Evolutionary conservation across 2,113 vertebrate species (phyloP).

Genomic region (Crotalus tigris): DNA sequence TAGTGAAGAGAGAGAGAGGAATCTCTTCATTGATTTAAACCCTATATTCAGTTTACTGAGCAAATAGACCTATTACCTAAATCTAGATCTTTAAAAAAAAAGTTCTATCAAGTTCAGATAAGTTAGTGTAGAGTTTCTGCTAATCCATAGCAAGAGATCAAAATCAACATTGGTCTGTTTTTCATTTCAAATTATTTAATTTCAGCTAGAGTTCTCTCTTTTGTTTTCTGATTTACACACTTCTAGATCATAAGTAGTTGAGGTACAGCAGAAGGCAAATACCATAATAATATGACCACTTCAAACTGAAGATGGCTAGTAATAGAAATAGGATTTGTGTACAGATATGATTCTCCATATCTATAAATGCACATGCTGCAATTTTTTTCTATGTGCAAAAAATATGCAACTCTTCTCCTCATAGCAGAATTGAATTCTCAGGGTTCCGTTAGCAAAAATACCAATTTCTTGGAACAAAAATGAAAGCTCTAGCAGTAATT

Average conservation of each 20-base stretch:
- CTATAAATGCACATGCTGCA: background rate
- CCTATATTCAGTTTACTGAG: background rate
- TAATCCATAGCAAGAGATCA: background rate
- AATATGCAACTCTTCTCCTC: background rate
- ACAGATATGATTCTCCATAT: background rate
- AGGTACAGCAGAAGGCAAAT: background rate
- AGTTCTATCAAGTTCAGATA: background rate
- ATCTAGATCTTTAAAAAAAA: background rate
- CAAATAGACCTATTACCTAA: background rate
- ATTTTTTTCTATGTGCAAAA: background rate
- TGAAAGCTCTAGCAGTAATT: background rate
- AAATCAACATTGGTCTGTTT: slow-evolving; percentile 2
- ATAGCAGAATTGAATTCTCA: background rate
- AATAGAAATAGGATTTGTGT: background rate
- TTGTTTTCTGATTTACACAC: background rate
- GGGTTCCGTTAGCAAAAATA: background rate
- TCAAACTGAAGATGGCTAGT: background rate
- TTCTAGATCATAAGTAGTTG: background rate
- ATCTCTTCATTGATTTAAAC: background rate
- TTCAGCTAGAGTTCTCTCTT: background rate
- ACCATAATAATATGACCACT: background rate
- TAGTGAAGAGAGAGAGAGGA: background rate
- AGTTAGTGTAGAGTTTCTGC: background rate
- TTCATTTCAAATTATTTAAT: slow-evolving; percentile 8
- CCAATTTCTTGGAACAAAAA: background rate